phyloP scores from a whole-genome alignment of 2,888 invertebrate species.

The Dione juno region DNA sequence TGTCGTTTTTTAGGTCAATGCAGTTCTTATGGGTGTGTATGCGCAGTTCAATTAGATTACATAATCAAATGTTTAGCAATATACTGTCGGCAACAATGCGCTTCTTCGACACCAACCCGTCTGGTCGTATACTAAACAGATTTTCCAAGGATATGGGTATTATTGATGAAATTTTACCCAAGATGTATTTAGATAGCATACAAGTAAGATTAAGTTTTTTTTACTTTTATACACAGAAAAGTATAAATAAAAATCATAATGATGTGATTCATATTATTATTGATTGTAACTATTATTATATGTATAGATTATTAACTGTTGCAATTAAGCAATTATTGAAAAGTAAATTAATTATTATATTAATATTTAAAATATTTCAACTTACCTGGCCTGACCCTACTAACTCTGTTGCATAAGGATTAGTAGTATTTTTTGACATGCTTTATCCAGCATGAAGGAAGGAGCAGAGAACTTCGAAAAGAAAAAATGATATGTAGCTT shows the following conservation, averaged over 20 bases:
- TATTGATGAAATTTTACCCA: conserved; percentile 88
- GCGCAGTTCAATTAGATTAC: conserved; percentile 88
- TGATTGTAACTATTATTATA: no score
- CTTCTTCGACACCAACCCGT: conserved; percentile 93
- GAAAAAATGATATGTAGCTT: no score
- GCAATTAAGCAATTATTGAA: no score
- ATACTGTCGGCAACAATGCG: conserved; percentile 89
- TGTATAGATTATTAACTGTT: no score
- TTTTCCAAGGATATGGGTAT: conserved; percentile 94
- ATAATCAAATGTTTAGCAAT: conserved; percentile 90
- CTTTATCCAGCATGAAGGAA: no score
- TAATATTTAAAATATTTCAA: not conserved
- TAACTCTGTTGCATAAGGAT: not conserved
- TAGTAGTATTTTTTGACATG: no score
- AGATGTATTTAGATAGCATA: conserved; percentile 86
- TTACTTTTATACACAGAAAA: no score
- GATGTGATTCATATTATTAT: no score
- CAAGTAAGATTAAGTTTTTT: conserved; percentile 66
- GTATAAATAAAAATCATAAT: no score
- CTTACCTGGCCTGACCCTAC: not conserved
- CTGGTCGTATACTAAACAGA: conserved; percentile 91
- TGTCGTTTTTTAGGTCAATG: conserved; percentile 81
- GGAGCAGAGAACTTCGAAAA: no score
- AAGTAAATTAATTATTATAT: not conserved
- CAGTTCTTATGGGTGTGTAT: conserved; percentile 89